Conservation (phyloP, 2,113 vertebrate species). For the Ochotona princeps region DNA sequence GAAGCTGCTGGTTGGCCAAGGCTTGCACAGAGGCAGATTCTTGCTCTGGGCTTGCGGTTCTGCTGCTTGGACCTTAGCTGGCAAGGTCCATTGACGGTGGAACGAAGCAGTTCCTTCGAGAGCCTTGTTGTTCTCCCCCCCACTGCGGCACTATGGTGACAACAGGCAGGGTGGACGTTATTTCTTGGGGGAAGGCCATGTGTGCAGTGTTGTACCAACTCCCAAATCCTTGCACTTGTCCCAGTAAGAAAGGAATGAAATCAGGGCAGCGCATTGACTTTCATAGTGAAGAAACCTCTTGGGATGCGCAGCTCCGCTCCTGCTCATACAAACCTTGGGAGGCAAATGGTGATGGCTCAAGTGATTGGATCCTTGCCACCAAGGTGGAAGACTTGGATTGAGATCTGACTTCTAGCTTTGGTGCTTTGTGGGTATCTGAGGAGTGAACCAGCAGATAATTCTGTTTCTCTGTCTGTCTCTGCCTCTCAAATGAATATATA, state of each 20-base stretch:
- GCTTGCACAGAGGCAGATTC: slow-evolving; percentile 50
- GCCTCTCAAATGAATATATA: too few species aligned
- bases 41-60: slow-evolving; percentile 40
- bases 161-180: slow-evolving; percentile 55
- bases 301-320: too few species aligned
- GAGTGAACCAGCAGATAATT: too few species aligned
- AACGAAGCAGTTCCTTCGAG: slow-evolving; percentile 66
- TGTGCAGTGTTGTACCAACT: slow-evolving; percentile 22
- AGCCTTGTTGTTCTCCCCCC: slow-evolving; percentile 68
- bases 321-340: too few species aligned
- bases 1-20: slow-evolving; percentile 45
- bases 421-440: too few species aligned
- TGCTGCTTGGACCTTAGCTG: slow-evolving; percentile 59
- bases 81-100: slow-evolving; percentile 68
- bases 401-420: too few species aligned
- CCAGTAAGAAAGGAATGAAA: neutral
- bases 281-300: too few species aligned
- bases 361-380: too few species aligned
- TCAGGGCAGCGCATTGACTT: too few species aligned
- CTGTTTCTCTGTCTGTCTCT: too few species aligned
- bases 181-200: neutral
- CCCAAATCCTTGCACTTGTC: slow-evolving; percentile 33
- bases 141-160: slow-evolving; percentile 80
- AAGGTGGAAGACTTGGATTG: too few species aligned
- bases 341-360: too few species aligned